These are phyloP conservation scores for Lycaon pictus DNA, from an alignment of 2,113 vertebrate genomes.

Conservation along the genomic window DNA sequence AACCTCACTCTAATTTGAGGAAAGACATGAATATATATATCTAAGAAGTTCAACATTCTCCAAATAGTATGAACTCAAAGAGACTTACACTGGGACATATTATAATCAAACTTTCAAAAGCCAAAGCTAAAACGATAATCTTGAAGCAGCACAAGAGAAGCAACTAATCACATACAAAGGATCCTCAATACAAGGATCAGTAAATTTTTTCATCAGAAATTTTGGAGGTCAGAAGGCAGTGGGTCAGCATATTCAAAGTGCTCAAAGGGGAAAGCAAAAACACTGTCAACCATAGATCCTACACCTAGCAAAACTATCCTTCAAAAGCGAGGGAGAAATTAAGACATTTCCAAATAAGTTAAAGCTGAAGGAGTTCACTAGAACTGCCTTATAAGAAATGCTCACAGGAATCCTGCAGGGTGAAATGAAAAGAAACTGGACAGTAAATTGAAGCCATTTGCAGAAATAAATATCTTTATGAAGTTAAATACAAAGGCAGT, in stretches of 20 bases:
- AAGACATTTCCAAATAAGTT: neutral
- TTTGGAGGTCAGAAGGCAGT: neutral
- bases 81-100: neutral
- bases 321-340: neutral
- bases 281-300: neutral
- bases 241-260: neutral
- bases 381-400: neutral
- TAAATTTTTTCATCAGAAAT: neutral
- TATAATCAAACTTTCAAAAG: slow-evolving; percentile 16
- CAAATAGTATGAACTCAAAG: neutral
- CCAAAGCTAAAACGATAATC: neutral
- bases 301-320: neutral
- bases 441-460: neutral
- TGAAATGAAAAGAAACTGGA: neutral
- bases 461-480: neutral
- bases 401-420: neutral
- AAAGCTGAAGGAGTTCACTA: neutral
- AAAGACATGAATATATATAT: neutral
- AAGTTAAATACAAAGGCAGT: neutral
- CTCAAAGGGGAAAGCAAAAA: neutral
- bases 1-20: neutral
- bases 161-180: neutral
- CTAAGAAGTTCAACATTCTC: neutral
- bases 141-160: neutral
- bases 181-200: neutral